phyloP scores from a whole-genome alignment of 2,797 vertebrate species.

The Aeoliscus strigatus region DNA sequence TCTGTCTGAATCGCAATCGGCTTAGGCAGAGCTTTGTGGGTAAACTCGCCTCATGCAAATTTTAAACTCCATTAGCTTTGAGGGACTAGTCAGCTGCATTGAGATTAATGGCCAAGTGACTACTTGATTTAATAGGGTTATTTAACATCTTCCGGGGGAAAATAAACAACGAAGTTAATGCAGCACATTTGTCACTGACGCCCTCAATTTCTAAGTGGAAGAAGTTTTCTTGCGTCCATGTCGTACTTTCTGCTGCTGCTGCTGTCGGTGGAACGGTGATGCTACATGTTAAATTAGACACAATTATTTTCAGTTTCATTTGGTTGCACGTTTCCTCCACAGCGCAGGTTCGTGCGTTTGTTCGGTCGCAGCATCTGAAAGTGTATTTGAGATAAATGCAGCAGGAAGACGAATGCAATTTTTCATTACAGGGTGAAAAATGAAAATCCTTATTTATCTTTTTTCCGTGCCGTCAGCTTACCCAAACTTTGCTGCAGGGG shows the following conservation, averaged over 20 bases:
- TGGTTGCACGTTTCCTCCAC: too few relatives aligned
- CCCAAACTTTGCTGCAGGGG: constrained; percentile 62
- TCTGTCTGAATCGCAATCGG: constrained; percentile 79
- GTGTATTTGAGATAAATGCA: constrained; percentile 48
- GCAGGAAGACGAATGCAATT: constrained; percentile 53
- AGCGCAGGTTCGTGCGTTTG: too few relatives aligned
- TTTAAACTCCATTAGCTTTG: constrained; percentile 83
- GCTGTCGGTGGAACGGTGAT: too few relatives aligned
- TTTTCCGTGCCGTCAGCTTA: constrained; percentile 69
- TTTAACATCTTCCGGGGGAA: constrained; percentile 74
- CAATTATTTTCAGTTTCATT: too few relatives aligned
- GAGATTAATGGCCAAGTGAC: constrained; percentile 80
- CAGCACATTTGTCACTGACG: constrained; percentile 78
- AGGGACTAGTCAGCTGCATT: constrained; percentile 79
- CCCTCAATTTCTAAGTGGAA: constrained; percentile 63
- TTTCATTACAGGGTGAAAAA: constrained; percentile 63
- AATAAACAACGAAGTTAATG: constrained; percentile 82
- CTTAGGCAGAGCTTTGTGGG: constrained; percentile 78
- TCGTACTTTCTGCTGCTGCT: too few relatives aligned
- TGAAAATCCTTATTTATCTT: constrained; percentile 74
- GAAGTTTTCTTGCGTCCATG: constrained; percentile 55
- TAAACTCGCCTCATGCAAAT: constrained; percentile 82
- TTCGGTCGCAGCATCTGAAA: too few relatives aligned
- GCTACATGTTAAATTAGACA: too few relatives aligned
- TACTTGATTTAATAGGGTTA: constrained; percentile 83